Base-by-base conservation (phyloP, 2,797 vertebrate species). In the Falco biarmicus region DNA sequence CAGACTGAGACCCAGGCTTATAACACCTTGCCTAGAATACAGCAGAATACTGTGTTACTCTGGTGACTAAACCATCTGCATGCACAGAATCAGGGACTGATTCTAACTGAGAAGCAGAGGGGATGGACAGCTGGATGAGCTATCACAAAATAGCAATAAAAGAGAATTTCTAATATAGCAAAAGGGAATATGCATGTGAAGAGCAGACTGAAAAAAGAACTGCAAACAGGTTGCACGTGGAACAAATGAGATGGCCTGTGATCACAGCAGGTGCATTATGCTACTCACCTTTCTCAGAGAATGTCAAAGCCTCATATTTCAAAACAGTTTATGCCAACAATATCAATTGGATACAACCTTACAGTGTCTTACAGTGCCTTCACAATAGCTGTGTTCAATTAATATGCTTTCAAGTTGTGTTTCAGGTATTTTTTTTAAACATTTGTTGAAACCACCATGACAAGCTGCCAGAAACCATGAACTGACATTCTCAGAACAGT, bases 161-260 rank as follows among this genome's bases (percentile, higher is more conserved):
- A 69, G 15, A 20, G 9, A 57, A 26, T 22, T 56, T 83, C 63
- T 74, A 18, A 32, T 47, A 14, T 1, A 54, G 20, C 53, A 43
- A 90, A 71, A 31, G 31, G 15, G 15, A 66, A 63, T 14, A 50
- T 22, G 21, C 28, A 34, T 57, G 31, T 9, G 39, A 84, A 89
- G 19, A 53, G 13, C 29, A 79, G 26, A 26, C 20, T 57, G 11
- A 61, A 77, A 63, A 73, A 21, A 57, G 25, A 76, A 50, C 51
- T 53, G 77, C 11, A 31, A 37, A 86, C 0, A 0, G 53, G 80
- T 5, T 78, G 66, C 59, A 43, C 0, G 0, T 28, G 60, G 26
- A 85, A 89, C 51, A 87, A 89, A 68, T 32, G 39, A 61, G 34
- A n/a, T 4, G 13, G 32, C 26, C 51, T 74, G 25, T 59, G 34